These are phyloP conservation scores for Sebastes oblongus DNA, from an alignment of 2,797 vertebrate genomes.

Conservation along the genomic window DNA sequence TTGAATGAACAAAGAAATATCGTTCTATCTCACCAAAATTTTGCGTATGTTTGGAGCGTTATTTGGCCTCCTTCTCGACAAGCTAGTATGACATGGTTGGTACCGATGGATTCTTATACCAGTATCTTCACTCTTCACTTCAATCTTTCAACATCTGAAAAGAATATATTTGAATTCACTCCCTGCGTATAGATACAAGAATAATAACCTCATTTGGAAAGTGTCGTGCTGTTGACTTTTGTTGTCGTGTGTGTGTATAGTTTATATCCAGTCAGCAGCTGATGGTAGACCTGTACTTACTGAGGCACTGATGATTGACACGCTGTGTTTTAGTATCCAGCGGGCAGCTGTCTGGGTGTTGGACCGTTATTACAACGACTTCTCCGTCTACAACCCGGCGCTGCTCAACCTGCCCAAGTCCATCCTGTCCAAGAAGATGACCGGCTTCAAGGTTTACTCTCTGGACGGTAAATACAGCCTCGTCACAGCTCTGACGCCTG, in stretches of 20 bases:
- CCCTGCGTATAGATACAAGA: background rate
- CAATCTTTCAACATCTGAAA: background rate
- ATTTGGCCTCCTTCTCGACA: too few relatives aligned
- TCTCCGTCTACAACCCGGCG: slow-evolving; percentile 95
- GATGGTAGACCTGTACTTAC: background rate
- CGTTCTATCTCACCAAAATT: too few relatives aligned
- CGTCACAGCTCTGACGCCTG: background rate
- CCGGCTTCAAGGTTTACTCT: slow-evolving; percentile 97
- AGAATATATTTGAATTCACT: background rate
- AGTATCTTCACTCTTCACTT: too few relatives aligned
- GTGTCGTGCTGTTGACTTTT: background rate
- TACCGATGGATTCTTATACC: too few relatives aligned
- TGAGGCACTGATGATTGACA: background rate
- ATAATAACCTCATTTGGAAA: background rate
- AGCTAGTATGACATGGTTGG: too few relatives aligned
- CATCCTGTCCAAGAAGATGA: slow-evolving; percentile 96
- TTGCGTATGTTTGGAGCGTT: too few relatives aligned
- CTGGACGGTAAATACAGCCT: slow-evolving; percentile 78
- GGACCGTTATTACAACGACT: slow-evolving; percentile 96
- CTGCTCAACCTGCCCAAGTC: slow-evolving; percentile 96
- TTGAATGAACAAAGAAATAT: background rate
- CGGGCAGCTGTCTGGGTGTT: slow-evolving; percentile 94
- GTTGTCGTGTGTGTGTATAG: fast-evolving
- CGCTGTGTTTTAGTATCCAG: slow-evolving; percentile 87
- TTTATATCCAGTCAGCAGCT: background rate